Conservation (phyloP, 1,140 invertebrate genomes). For the Eupristina koningsbergeri region DNA sequence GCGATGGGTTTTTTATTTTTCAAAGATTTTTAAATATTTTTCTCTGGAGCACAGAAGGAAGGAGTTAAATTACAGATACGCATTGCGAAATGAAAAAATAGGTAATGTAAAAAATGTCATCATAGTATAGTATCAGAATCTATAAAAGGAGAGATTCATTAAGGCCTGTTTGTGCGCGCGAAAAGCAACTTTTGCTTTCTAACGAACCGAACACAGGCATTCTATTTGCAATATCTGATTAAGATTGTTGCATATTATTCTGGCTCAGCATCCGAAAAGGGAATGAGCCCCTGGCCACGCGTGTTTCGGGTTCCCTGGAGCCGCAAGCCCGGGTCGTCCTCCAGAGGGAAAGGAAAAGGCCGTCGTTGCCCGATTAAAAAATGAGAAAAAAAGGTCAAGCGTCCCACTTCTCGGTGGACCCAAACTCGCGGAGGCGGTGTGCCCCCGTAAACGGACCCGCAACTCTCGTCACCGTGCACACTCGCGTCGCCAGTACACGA, state of each 20-base stretch:
- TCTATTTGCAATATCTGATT: background rate
- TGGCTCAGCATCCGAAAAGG: background rate
- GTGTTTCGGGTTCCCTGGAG: too few species aligned
- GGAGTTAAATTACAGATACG: background rate
- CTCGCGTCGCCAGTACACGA: background rate
- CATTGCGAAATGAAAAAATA: background rate
- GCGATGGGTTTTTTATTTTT: background rate
- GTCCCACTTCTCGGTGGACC: background rate
- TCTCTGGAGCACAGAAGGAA: background rate
- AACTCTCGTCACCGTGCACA: background rate
- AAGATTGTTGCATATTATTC: background rate
- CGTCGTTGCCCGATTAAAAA: background rate
- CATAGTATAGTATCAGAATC: background rate
- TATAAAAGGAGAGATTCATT: conserved; percentile 19
- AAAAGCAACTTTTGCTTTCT: conserved; percentile 6
- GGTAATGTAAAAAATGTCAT: background rate
- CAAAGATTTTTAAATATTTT: background rate
- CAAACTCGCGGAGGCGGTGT: background rate
- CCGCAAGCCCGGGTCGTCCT: too few species aligned
- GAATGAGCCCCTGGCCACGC: background rate
- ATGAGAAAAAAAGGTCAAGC: background rate
- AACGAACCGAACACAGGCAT: background rate
- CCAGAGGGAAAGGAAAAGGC: too few species aligned
- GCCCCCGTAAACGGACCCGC: background rate
- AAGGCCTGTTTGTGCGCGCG: background rate